Evolutionary conservation across 1,140 invertebrate species (phyloP).

Genomic region (Stegodyphus dumicola): DNA sequence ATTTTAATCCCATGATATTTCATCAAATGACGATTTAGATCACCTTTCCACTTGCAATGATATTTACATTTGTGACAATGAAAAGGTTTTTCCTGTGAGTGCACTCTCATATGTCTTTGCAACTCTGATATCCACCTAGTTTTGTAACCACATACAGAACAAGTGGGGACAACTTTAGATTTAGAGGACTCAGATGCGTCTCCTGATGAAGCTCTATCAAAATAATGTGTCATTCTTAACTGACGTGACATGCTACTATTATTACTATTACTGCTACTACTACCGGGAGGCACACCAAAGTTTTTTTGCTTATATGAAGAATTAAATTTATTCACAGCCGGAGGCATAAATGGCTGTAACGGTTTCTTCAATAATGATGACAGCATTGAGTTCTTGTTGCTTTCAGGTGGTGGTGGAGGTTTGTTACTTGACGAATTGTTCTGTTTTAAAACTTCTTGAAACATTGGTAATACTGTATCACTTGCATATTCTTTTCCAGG

Average conservation of each 20-base stretch:
- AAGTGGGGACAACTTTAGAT: slow-evolving; percentile 67
- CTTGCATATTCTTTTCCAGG: slow-evolving; percentile 26
- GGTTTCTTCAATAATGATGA: slow-evolving; percentile 46
- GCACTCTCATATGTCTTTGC: slow-evolving; percentile 79
- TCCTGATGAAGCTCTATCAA: neutral
- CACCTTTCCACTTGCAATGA: slow-evolving; percentile 71
- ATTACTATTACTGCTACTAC: too few species aligned
- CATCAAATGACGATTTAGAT: slow-evolving; percentile 69
- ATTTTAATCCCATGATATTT: slow-evolving; percentile 66
- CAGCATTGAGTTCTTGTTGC: slow-evolving; percentile 38
- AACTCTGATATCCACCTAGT: slow-evolving; percentile 87
- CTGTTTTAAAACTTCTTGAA: slow-evolving; percentile 48
- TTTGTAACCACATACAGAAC: slow-evolving; percentile 80
- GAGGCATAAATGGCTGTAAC: slow-evolving; percentile 8
- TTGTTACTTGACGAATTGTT: neutral
- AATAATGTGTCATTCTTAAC: slow-evolving; percentile 16
- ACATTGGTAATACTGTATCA: slow-evolving; percentile 44
- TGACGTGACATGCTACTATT: slow-evolving; percentile 13
- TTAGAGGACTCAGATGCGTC: neutral
- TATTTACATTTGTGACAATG: slow-evolving; percentile 68
- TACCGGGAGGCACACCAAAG: neutral
- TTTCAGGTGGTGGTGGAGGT: slow-evolving; percentile 1
- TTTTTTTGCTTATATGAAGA: slow-evolving; percentile 15
- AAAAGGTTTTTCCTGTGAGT: slow-evolving; percentile 71
- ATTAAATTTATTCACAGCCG: slow-evolving; percentile 7